Percentiles rank a stretch among this genome's conserved stretches.
Conservation (phyloP, 92 coral and sea anemone species). For the Phenganax marumi region DNA sequence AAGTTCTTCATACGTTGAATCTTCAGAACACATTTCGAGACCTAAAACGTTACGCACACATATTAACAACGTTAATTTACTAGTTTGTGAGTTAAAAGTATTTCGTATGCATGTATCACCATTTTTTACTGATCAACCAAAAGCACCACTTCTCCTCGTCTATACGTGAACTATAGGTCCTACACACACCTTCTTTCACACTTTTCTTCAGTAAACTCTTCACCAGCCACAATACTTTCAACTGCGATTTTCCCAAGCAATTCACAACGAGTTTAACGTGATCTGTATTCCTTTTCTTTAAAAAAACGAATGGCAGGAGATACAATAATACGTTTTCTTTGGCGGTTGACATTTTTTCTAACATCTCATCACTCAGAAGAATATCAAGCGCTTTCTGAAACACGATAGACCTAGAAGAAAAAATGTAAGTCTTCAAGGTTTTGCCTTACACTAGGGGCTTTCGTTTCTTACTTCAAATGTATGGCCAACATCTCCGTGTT, state of each 20-base stretch:
- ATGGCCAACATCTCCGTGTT: background rate
- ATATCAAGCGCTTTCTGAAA: conserved; percentile 23
- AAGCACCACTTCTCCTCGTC: background rate
- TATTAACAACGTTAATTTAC: background rate
- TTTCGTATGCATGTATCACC: background rate
- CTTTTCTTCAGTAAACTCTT: conserved; percentile 18
- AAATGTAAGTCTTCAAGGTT: background rate
- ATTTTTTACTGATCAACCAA: background rate
- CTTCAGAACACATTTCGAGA: conserved; percentile 62
- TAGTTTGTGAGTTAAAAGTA: too few species aligned
- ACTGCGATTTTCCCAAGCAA: conserved; percentile 22
- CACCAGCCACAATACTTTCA: conserved; percentile 21
- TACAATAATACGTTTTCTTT: conserved; percentile 9
- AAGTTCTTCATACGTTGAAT: conserved; percentile 53
- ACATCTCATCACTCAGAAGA: conserved; percentile 22
- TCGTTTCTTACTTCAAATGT: background rate
- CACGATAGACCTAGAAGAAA: conserved; percentile 21
- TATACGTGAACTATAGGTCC: background rate
- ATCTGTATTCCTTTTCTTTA: conserved; percentile 11
- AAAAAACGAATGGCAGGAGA: conserved; percentile 34
- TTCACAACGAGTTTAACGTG: conserved; percentile 13
- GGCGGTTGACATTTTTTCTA: background rate
- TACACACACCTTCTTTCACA: conserved; percentile 6
- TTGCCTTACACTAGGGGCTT: background rate
- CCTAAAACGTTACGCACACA: conserved; percentile 44